phyloP scores from a whole-genome alignment of 2,113 vertebrate genomes.

The Haemorhous mexicanus region DNA sequence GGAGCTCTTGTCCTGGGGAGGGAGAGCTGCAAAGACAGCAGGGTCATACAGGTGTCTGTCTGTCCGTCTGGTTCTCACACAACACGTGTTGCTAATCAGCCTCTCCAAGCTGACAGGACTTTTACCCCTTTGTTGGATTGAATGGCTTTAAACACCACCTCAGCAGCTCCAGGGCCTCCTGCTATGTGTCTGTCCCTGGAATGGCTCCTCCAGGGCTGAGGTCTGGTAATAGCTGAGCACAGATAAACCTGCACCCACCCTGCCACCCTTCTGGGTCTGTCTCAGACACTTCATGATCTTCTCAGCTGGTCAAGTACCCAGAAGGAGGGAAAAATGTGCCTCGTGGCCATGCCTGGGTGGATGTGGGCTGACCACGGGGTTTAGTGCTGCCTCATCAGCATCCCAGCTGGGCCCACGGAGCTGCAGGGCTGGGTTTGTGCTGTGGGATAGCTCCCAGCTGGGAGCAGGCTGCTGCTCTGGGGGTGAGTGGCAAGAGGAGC shows the following conservation, averaged over 20 bases:
- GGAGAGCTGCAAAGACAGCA: background rate
- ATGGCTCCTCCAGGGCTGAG: background rate
- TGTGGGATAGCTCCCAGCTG: background rate
- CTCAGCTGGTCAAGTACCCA: background rate
- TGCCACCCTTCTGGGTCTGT: background rate
- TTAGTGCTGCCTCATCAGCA: background rate
- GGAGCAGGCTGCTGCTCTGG: background rate
- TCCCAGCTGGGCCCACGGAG: background rate
- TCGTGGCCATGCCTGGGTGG: background rate
- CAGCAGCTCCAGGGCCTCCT: background rate
- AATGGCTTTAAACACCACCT: background rate
- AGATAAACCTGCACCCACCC: background rate
- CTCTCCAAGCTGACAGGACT: background rate
- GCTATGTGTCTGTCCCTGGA: rapidly evolving
- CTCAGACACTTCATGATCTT: background rate
- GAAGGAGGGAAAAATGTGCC: background rate
- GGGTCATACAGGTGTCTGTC: background rate
- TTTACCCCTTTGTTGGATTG: background rate
- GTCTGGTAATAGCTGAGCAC: background rate
- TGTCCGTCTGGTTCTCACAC: background rate
- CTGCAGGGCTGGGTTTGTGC: background rate
- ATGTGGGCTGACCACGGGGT: background rate
- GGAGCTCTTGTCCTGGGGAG: rapidly evolving
- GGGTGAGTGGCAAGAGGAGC: background rate
- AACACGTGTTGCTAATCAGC: background rate